Conservation (phyloP, 1,140 invertebrate genomes). For the Sinonovacula constricta region DNA sequence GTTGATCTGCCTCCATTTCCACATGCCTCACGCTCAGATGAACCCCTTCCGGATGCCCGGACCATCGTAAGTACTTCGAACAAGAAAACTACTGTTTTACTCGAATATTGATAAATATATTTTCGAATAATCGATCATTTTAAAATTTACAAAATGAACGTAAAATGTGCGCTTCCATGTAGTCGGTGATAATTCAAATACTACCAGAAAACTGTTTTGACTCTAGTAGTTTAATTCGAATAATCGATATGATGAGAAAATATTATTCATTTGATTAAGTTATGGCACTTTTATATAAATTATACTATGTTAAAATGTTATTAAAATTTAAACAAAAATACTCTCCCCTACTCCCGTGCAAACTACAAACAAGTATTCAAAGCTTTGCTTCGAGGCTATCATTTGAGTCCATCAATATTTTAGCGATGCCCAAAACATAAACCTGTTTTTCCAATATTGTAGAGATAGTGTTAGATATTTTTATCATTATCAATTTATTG, state of each 20-base stretch:
- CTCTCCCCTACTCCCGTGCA: no score
- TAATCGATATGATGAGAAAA: neutral
- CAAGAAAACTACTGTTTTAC: no score
- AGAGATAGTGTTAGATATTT: no score
- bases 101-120: neutral
- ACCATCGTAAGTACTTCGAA: constrained; percentile 17
- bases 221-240: neutral
- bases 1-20: constrained; percentile 91
- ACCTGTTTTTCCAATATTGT: no score
- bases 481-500: no score
- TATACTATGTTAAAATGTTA: no score
- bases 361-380: no score
- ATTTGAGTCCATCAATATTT: no score
- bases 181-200: neutral
- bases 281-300: no score
- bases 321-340: no score
- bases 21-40: constrained; percentile 45
- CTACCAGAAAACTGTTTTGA: neutral
- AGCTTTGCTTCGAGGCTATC: no score
- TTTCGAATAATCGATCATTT: neutral
- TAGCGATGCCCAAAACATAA: no score
- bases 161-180: neutral
- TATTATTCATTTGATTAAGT: neutral
- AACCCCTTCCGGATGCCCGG: constrained; percentile 53
- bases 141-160: neutral